A percentile compares a stretch with the other conserved stretches of the same genome.
phyloP scores from a whole-genome alignment of 2,888 invertebrate species.

The Metopia argyrocephala region DNA sequence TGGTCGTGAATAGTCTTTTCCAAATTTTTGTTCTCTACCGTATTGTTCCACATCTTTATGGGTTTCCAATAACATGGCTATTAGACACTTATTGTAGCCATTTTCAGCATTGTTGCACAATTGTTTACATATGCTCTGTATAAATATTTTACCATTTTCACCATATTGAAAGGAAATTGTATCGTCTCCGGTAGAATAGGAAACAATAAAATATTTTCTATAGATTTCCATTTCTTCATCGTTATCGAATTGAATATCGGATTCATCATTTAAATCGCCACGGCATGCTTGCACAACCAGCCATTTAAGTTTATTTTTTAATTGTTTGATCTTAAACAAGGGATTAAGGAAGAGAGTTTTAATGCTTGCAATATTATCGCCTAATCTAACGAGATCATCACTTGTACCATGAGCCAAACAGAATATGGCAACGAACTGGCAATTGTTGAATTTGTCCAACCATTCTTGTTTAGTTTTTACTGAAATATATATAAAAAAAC shows the following conservation, averaged over 20 bases:
- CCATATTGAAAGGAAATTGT: constrained; percentile 18
- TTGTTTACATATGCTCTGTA: not conserved
- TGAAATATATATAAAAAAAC: constrained; percentile 22
- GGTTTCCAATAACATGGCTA: constrained; percentile 9
- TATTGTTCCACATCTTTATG: constrained; percentile 4
- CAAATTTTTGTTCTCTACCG: not conserved
- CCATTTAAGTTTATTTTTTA: constrained; percentile 56
- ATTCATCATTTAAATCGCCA: constrained; percentile 4
- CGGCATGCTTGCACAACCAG: constrained; percentile 52
- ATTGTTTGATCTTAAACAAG: constrained; percentile 36
- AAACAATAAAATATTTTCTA: constrained; percentile 36
- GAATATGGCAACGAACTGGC: constrained; percentile 42
- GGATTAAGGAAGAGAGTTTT: constrained; percentile 28
- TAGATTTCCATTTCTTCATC: constrained; percentile 1
- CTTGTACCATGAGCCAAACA: constrained; percentile 37
- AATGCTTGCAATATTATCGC: not conserved
- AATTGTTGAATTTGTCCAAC: constrained; percentile 13
- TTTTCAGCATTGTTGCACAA: constrained; percentile 30
- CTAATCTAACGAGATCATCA: constrained; percentile 11
- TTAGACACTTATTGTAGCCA: not conserved
- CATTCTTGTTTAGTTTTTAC: constrained; percentile 25
- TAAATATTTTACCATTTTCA: constrained; percentile 38
- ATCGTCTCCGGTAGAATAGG: constrained; percentile 48
- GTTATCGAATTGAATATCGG: not conserved
- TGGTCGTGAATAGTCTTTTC: constrained; percentile 12